phyloP scores from a whole-genome alignment of 2,113 vertebrate genomes.

The Seriola aureovittata region DNA sequence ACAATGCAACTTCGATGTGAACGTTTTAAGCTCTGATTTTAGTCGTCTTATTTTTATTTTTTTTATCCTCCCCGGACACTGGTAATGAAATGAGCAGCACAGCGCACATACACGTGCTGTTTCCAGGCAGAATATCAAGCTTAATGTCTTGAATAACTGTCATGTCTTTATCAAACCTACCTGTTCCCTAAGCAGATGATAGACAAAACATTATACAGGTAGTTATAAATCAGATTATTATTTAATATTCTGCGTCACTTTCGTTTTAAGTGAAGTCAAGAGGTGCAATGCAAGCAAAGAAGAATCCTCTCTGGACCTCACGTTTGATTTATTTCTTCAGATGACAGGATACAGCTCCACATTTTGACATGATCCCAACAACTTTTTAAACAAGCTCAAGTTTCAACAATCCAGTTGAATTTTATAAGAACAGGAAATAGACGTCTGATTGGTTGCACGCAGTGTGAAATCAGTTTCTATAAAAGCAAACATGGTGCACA shows the following conservation, averaged over 20 bases:
- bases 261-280: neutral
- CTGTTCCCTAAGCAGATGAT: neutral
- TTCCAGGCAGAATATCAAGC: conserved; percentile 3
- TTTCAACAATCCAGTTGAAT: neutral
- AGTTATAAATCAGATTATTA: neutral
- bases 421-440: neutral
- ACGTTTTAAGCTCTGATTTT: conserved; percentile 59
- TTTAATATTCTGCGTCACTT: neutral
- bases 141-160: conserved; percentile 11
- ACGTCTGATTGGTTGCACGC: neutral
- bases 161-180: neutral
- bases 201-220: neutral
- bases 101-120: conserved; percentile 5
- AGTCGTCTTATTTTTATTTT: neutral
- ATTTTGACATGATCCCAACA: neutral
- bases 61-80: conserved; percentile 3
- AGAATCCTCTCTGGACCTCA: conserved; percentile 2
- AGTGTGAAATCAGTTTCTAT: neutral
- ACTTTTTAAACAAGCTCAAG: neutral
- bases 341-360: neutral
- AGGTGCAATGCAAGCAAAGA: conserved; percentile 3
- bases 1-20: conserved; percentile 58
- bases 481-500: neutral
- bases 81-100: conserved; percentile 8
- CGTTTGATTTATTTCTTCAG: conserved; percentile 8